These are phyloP conservation scores for Drosophila punjabiensis DNA, from an alignment of 1,140 invertebrate species.

Conservation along the genomic window DNA sequence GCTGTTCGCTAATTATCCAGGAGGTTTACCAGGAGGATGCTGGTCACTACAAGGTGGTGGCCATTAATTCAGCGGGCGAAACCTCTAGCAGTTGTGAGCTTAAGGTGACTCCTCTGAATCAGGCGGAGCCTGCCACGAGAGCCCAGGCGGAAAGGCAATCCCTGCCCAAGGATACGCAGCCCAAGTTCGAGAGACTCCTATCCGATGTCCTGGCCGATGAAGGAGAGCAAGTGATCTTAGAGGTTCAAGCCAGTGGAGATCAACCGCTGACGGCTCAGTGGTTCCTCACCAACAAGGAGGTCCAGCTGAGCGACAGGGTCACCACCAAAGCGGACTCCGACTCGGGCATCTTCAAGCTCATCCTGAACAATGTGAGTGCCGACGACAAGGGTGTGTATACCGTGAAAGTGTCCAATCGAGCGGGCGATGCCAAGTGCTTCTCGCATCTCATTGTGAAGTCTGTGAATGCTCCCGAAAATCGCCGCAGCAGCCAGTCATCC, in stretches of 20 bases:
- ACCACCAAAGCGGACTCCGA: slow-evolving; percentile 85
- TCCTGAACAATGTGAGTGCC: slow-evolving; percentile 87
- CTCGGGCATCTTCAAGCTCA: slow-evolving; percentile 87
- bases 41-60: slow-evolving; percentile 92
- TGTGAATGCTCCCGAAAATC: slow-evolving; percentile 79
- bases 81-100: slow-evolving; percentile 91
- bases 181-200: slow-evolving; percentile 90
- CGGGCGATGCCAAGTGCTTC: slow-evolving; percentile 93
- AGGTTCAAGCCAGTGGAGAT: slow-evolving; percentile 90
- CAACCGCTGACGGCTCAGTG: slow-evolving; percentile 91
- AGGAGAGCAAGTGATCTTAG: slow-evolving; percentile 90
- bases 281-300: slow-evolving; percentile 90
- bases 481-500: slow-evolving; percentile 70
- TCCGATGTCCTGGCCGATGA: slow-evolving; percentile 89
- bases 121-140: slow-evolving; percentile 73
- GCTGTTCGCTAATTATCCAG: slow-evolving; percentile 92
- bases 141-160: slow-evolving; percentile 78
- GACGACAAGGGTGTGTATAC: slow-evolving; percentile 92
- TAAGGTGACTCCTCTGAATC: slow-evolving; percentile 85
- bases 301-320: slow-evolving; percentile 86
- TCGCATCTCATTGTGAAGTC: slow-evolving; percentile 91
- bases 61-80: slow-evolving; percentile 92
- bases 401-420: slow-evolving; percentile 89
- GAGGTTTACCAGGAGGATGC: slow-evolving; percentile 91
- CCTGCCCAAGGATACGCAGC: slow-evolving; percentile 85